Evolutionary conservation across 23 tunicate genomes (phyloP).

Genomic region (Diplosoma virens): DNA sequence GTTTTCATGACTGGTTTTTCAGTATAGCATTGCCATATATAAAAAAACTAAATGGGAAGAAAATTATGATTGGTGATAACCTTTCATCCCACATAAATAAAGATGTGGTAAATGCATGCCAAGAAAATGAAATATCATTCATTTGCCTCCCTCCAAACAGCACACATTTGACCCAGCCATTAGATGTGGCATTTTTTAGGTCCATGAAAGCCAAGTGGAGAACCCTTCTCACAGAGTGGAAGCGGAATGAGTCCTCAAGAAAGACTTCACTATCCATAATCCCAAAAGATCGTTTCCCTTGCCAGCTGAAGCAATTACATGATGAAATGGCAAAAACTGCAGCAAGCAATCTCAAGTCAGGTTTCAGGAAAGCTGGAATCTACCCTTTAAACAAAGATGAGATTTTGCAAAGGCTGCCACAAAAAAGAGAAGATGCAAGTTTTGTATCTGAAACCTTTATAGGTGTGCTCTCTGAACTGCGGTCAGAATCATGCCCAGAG

Average conservation of each 20-base stretch:
- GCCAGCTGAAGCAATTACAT: neutral
- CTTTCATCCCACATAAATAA: slow-evolving; percentile 15
- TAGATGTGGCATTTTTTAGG: slow-evolving; percentile 22
- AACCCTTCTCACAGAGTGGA: slow-evolving; percentile 1
- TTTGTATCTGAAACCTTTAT: slow-evolving; percentile 11
- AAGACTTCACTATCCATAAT: neutral
- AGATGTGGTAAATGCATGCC: slow-evolving; percentile 13
- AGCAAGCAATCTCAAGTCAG: neutral
- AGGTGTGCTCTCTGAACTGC: slow-evolving; percentile 18
- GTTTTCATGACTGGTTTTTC: slow-evolving; percentile 26
- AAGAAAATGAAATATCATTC: slow-evolving; percentile 17
- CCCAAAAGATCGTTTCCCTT: slow-evolving; percentile 22
- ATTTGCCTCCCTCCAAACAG: slow-evolving; percentile 34
- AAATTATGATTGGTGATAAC: slow-evolving; percentile 26
- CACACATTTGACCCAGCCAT: slow-evolving; percentile 17
- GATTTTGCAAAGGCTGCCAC: slow-evolving; percentile 3
- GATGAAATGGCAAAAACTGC: neutral
- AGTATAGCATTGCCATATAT: neutral
- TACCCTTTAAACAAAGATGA: slow-evolving; percentile 5
- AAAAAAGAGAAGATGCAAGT: slow-evolving; percentile 3
- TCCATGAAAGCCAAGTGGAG: slow-evolving; percentile 22
- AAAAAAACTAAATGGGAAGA: slow-evolving; percentile 24
- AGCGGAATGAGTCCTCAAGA: neutral
- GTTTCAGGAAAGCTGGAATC: slow-evolving; percentile 14
- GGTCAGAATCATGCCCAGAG: slow-evolving; percentile 5